Percentiles rank a stretch among this genome's conserved stretches.
Evolutionary conservation across 2,113 vertebrate genomes (phyloP).

Genomic region (Mirza zaza): DNA sequence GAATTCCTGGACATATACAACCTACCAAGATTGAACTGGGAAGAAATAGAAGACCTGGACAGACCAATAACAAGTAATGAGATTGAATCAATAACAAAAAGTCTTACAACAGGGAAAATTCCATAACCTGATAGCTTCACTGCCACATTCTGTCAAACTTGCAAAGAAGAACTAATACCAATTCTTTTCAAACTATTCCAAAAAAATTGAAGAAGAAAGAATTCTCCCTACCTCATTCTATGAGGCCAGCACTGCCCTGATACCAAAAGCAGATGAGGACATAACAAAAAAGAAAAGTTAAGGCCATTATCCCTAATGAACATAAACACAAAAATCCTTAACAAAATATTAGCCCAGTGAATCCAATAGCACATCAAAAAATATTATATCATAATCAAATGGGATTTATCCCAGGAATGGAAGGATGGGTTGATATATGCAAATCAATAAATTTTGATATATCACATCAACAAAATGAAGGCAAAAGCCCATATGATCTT

Average conservation of each 20-base stretch:
- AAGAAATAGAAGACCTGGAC: neutral
- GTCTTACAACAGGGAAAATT: neutral
- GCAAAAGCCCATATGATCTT: neutral
- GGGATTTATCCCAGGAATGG: neutral
- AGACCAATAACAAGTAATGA: neutral
- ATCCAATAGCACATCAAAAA: neutral
- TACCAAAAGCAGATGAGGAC: neutral
- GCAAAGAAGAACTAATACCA: neutral
- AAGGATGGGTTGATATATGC: neutral
- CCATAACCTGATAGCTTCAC: neutral
- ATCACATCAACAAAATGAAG: neutral
- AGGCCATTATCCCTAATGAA: neutral
- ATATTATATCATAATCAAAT: neutral
- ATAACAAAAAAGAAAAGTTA: neutral
- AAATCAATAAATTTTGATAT: neutral
- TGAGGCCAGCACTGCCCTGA: neutral
- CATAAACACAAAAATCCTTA: neutral
- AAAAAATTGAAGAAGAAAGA: neutral
- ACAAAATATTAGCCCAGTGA: neutral
- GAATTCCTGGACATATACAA: neutral
- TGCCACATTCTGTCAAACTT: neutral
- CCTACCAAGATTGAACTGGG: neutral
- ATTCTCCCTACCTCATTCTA: neutral
- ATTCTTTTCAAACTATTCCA: neutral
- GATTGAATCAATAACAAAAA: neutral